phyloP scores from a whole-genome alignment of 2,797 vertebrate genomes.

The Acridotheres tristis region DNA sequence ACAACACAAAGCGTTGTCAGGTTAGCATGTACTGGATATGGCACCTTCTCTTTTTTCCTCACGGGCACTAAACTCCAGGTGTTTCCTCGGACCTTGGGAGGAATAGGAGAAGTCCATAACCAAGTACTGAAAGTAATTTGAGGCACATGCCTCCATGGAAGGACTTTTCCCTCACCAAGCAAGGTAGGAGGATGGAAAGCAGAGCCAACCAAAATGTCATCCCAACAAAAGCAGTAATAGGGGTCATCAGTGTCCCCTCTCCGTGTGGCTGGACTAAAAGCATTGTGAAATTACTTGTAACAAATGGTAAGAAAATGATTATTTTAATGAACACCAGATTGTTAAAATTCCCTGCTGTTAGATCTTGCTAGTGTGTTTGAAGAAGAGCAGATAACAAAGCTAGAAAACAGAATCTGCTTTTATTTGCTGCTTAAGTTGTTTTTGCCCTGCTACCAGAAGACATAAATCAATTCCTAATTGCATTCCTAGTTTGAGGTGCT shows the following conservation, averaged over 20 bases:
- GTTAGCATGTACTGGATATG: rapidly evolving
- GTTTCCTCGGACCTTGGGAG: background rate
- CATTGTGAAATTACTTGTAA: background rate
- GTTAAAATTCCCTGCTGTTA: background rate
- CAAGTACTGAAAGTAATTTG: background rate
- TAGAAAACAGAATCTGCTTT: background rate
- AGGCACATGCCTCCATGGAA: background rate
- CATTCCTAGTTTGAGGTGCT: background rate
- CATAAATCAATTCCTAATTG: slow-evolving; percentile 40
- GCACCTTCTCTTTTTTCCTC: background rate
- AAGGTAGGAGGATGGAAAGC: background rate
- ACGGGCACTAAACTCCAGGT: background rate
- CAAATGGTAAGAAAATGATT: background rate
- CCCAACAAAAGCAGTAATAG: background rate
- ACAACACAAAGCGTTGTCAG: background rate
- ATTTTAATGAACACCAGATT: background rate
- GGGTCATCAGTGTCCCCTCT: background rate
- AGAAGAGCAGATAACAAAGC: background rate
- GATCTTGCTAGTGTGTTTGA: background rate
- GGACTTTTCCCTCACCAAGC: background rate
- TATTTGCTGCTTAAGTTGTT: background rate
- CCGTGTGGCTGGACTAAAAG: background rate
- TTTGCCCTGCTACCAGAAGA: background rate
- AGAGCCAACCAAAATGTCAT: background rate
- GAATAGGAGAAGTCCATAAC: background rate